Base-by-base conservation (phyloP, 2,797 vertebrate species). In the Benthosema pterotum region DNA sequence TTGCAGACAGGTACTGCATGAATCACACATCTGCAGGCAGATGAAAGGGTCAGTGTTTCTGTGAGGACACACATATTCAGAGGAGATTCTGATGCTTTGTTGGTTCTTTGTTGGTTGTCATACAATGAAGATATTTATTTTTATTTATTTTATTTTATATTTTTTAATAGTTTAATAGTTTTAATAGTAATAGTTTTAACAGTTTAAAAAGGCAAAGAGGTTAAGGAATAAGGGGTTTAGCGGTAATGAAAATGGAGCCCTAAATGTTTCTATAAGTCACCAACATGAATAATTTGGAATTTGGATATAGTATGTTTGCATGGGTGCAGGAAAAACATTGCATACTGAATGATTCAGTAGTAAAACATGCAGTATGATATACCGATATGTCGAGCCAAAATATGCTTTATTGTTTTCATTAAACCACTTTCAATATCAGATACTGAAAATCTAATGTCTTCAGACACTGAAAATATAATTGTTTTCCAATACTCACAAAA, bases 1-100 rank as follows among this genome's bases (percentile, higher is more conserved):
- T 85, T 99, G 69, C 98, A 99, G 82, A 97, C 96, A 94, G 96
- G 98, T 99, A 92, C 52, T 9, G 32, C 8, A 9, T 38, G 32
- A 3, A 14, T 63, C 19, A 14, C 50, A 52, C 50, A 58, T 4
- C 53, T 18, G n/a, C 18, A 56, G 6, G 4, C 12, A 6, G 55
- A 42, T 60, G 11, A 51, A 60, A 61, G 12, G 57, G 38, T 32
- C n/a, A 55, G 53, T 42, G 32, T 18, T 16, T 19, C 42, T 6
- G 12, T 52, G 14, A 47, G 3, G 8, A 54, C 14, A 16, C 11
- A 13, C 9, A 17, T 32, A 42, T 13, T 42, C 53, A 56, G 5
- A 17, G 47, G 15, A 17, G 62, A 48, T 17, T 5, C 4, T 53
- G 11, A 63, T 4, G 16, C 2, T 11, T 3, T n/a, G 11, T 18